A percentile compares a stretch with the other conserved stretches of the same genome.
Conservation (phyloP, 2,113 vertebrate species). For the Sebastes fasciatus region DNA sequence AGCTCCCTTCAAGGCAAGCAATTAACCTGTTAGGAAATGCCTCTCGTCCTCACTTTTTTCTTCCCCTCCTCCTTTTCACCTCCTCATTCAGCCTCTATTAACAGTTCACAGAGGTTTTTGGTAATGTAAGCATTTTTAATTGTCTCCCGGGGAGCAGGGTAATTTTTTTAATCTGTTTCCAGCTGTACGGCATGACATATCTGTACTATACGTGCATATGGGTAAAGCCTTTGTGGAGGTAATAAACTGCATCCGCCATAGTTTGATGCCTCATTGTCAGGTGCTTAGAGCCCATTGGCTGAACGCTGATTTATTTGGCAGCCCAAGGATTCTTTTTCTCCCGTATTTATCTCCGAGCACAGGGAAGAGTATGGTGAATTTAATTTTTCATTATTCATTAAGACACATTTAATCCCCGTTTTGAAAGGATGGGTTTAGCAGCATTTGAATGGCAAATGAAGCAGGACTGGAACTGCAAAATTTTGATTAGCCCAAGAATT, state of each 20-base stretch:
- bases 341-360: slow-evolving; percentile 49
- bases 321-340: slow-evolving; percentile 24
- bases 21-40: slow-evolving; percentile 61
- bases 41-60: slow-evolving; percentile 39
- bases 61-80: slow-evolving; percentile 31
- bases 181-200: slow-evolving; percentile 15
- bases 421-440: slow-evolving; percentile 49
- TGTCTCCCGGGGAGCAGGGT: slow-evolving; percentile 33
- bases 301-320: slow-evolving; percentile 58
- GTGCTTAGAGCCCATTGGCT: slow-evolving; percentile 40
- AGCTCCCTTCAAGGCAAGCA: slow-evolving; percentile 54
- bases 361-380: slow-evolving; percentile 41
- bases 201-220: slow-evolving; percentile 16
- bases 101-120: slow-evolving; percentile 41
- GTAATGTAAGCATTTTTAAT: slow-evolving; percentile 55
- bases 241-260: slow-evolving; percentile 15
- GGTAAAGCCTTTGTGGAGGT: slow-evolving; percentile 16
- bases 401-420: slow-evolving; percentile 51
- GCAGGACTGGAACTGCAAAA: slow-evolving; percentile 53
- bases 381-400: slow-evolving; percentile 54
- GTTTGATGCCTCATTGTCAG: slow-evolving; percentile 43
- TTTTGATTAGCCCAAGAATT: slow-evolving; percentile 56
- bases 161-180: slow-evolving; percentile 15
- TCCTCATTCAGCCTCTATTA: slow-evolving; percentile 38
- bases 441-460: slow-evolving; percentile 54